Evolutionary conservation across 1,140 invertebrate species (phyloP), one percentile per base, ranked within the genome.

Genomic region (Tetramorium parvispinum): DNA sequence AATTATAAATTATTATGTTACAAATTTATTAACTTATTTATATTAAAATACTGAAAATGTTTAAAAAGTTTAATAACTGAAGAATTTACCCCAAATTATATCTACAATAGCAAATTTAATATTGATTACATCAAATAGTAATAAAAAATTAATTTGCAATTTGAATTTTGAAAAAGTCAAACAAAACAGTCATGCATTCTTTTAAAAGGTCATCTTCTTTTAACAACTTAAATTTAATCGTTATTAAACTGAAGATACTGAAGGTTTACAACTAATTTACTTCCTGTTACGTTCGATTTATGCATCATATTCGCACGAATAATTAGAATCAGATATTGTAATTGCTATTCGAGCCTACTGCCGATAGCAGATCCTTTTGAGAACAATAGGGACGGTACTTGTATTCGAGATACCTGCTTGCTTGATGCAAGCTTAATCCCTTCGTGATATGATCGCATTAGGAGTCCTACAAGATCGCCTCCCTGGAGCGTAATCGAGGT

Each of bases 361-460:
- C 53, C 46, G 46, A 16, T 32, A 78, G 37, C 13, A 85, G 16
- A 85, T 75, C 73, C 88, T 59, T 71, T 49, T 43, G 32, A 81
- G 66, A 85, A 87, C 79, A 85, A 87, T 90, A 46, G 78, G 71
- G n/a, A 13, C 40, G 53, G 43, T 5, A 21, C 61, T 11, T 68
- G 46, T 65, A 70, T n/a, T 85, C 78, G 55, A 86, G 53, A 11
- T 51, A 77, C 3, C 40, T 49, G 49, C 77, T 21, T 21, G 55
- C 27, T 57, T 43, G 66, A 87, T 73, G 75, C 88, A 77, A 49
- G 86, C 79, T 89, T 89, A 85, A 90, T 90, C 79, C 88, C 78
- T 73, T 66, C 79, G 79, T 76, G 89, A 87, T 85, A 85, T 53
- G 76, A 89, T 90, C 85, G 85, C 89, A 89, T 90, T 89, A 89